phyloP scores from a whole-genome alignment of 2,797 vertebrate species.

The Poeciliopsis turneri region DNA sequence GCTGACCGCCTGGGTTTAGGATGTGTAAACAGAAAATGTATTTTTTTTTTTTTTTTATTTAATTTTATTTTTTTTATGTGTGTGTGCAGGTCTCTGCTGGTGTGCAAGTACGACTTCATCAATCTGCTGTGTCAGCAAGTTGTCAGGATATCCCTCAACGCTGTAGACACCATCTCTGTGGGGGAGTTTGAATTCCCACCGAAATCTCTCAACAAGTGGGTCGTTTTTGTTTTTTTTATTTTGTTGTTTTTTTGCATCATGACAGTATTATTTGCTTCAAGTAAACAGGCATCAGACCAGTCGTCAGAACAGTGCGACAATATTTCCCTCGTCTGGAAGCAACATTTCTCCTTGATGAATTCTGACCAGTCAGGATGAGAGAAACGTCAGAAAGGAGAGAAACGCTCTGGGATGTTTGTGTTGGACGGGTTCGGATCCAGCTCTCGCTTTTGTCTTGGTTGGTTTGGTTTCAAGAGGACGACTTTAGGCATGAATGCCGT shows the following conservation, averaged over 20 bases:
- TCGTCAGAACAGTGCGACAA: background rate
- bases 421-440: background rate
- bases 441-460: background rate
- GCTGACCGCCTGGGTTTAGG: background rate
- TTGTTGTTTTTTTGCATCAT: background rate
- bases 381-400: background rate
- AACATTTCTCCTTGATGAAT: background rate
- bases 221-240: too few species aligned
- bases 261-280: background rate
- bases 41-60: too few species aligned
- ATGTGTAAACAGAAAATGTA: background rate
- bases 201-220: conserved; percentile 94
- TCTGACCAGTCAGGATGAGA: background rate
- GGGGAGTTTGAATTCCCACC: conserved; percentile 94
- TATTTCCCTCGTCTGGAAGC: background rate
- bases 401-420: background rate
- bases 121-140: conserved; percentile 94
- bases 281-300: background rate
- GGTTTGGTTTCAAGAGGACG: background rate
- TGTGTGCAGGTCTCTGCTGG: conserved; percentile 85
- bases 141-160: conserved; percentile 86
- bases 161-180: conserved; percentile 91
- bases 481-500: background rate
- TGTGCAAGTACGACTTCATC: conserved; percentile 99
- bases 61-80: too few species aligned